Base-by-base conservation (phyloP, 2,113 vertebrate species). In the Uropsilus gracilis region DNA sequence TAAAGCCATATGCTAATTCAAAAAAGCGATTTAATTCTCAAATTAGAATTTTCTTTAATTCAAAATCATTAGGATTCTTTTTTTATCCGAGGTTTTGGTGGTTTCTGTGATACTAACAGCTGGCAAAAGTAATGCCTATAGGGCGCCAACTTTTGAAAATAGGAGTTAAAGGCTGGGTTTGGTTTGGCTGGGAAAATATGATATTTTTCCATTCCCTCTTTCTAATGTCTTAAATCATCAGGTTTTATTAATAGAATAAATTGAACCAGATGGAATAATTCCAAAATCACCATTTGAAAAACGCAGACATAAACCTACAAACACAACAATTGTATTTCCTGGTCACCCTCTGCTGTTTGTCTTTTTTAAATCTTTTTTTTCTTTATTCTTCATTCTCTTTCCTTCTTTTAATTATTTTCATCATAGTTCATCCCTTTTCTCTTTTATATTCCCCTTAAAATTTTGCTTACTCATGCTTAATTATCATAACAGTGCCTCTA, bases 231-330 rank as follows among this genome's bases (percentile, higher is more conserved):
- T 95, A 85, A 93, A 86, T 80, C 44, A 89, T 95, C 59, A 69
- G 63, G 73, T 76, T 94, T 96, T 90, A 83, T 94, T 95, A 93
- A 57, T 80, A 95, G 46, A 87, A 76, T 86, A 89, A 75, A 93
- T 61, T 53, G 11, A 34, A 73, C 61, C 80, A 44, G 42, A 46
- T 53, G 50, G 32, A 97, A 28, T 20, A 66, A 59, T 85, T 88
- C 76, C 78, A 94, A 32, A 7, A 30, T 64, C 42, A 44, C 71
- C 76, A 26, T 34, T 85, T 86, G 84, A 57, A 95, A 95, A 94
- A 39, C n/a, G 39, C 53, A 82, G 63, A 80, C 2, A 44, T 10
- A 76, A 91, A 87, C 13, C 18, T 17, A 53, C 34, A 84, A n/a
- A 72, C 66, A 39, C 90, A 68, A 28, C 50, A 75, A 8, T 28